Conservation (phyloP, 2,888 invertebrate species). For the Argyra leucocephala region DNA sequence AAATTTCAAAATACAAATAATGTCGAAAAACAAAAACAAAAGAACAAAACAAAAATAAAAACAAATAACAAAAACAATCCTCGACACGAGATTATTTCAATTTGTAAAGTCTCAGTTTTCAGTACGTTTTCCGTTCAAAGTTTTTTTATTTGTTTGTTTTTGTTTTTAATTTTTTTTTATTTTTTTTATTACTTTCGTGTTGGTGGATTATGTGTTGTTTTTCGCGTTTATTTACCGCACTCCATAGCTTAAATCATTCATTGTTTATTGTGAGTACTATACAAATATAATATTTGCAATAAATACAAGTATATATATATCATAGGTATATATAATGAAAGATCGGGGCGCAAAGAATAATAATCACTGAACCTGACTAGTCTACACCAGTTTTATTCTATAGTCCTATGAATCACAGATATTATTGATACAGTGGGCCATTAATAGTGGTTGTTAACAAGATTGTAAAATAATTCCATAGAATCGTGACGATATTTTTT, state of each 20-base stretch:
- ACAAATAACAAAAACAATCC: not conserved
- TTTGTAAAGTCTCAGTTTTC: not conserved
- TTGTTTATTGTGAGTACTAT: not conserved
- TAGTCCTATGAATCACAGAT: not conserved
- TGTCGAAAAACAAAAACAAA: not conserved
- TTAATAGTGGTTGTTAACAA: slow-evolving; percentile 10
- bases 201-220: not conserved
- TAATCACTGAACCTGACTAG: no score
- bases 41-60: not conserved
- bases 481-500: slow-evolving; percentile 9
- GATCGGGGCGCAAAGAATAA: no score
- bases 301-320: no score
- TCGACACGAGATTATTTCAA: not conserved
- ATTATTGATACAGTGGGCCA: not conserved
- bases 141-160: not conserved
- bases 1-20: not conserved
- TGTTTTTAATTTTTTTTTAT: no score
- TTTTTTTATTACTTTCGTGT: not conserved
- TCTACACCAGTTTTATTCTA: no score
- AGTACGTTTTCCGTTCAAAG: not conserved
- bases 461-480: slow-evolving; percentile 9
- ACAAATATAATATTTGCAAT: no score
- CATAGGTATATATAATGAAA: no score
- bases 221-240: not conserved
- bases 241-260: not conserved